Evolutionary conservation across 1,140 invertebrate species (phyloP), one percentile per base, ranked within the genome.

Genomic region (Megathymus violae): DNA sequence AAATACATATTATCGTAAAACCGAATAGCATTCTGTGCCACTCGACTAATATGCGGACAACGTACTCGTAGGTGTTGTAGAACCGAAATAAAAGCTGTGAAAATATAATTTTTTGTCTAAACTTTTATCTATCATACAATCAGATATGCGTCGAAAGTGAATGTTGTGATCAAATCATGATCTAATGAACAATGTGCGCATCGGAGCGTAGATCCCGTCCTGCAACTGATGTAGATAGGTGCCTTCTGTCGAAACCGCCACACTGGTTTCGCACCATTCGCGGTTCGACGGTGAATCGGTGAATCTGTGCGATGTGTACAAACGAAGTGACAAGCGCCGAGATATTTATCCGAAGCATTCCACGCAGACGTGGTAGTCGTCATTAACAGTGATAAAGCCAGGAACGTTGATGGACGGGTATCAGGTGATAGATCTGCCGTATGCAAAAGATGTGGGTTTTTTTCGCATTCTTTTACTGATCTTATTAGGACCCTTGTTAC

Each of bases 191-290:
- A 89, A 88, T 82, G 78, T 19, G 73, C 67, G 79, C 85, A 80
- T 71, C 80, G 64, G 64, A 88, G 69, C 87, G 78, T 88, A 62
- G 25, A 74, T 89, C 87, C 87, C 77, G 75, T 31, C 40, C 41
- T 31, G 14, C 47, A 17, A 50, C 38, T 46, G 54, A 58, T 58
- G 40, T 44, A 56, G 40, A 44, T 58, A 58, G 52, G 22, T 58
- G n/a, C 22, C 10, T 5, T 25, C 0, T 19, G 0, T 15, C 3
- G 16, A 25, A 10, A 16, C 40, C 1, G 0, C 16, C 52, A 56
- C 22, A 58, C 4, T 41, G 25, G 2, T 43, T 43, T 43, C 40
- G 41, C n/a, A 25, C 15, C 41, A 43, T 25, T 34, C 54, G 16
- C n/a, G 10, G 38, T 27, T 31, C 16, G 36, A 22, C 17, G 14